phyloP scores from a whole-genome alignment of 2,888 invertebrate species.

The Polydrusus cervinus region DNA sequence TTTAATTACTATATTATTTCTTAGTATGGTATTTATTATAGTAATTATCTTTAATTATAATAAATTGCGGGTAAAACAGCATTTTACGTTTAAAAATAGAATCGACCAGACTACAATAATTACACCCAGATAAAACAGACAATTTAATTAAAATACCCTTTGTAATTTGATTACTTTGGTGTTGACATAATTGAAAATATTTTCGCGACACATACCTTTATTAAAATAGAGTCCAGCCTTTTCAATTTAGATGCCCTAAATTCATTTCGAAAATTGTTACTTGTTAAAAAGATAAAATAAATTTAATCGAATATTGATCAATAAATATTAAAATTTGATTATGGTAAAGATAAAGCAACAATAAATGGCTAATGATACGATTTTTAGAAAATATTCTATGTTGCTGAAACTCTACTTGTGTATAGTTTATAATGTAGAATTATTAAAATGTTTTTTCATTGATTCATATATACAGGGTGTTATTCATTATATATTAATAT shows the following conservation, averaged over 20 bases:
- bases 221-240: background rate
- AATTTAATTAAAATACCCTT: constrained; percentile 9
- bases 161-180: background rate
- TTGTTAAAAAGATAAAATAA: background rate
- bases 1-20: too few species aligned
- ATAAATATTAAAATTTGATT: background rate
- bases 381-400: too few species aligned
- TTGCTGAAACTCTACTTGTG: too few species aligned
- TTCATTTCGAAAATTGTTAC: background rate
- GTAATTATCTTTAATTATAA: too few species aligned
- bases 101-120: constrained; percentile 7
- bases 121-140: constrained; percentile 1
- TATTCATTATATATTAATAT: too few species aligned
- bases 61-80: background rate
- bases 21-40: too few species aligned
- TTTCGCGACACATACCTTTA: background rate
- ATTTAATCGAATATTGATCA: background rate
- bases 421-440: too few species aligned
- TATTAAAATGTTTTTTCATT: too few species aligned
- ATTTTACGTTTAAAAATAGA: constrained; percentile 1
- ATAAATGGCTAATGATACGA: too few species aligned
- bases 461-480: too few species aligned
- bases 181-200: constrained; percentile 9
- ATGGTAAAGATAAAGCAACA: background rate
- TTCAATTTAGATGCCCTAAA: background rate